phyloP scores from a whole-genome alignment of 2,888 invertebrate genomes.

The Dolomedes plantarius region DNA sequence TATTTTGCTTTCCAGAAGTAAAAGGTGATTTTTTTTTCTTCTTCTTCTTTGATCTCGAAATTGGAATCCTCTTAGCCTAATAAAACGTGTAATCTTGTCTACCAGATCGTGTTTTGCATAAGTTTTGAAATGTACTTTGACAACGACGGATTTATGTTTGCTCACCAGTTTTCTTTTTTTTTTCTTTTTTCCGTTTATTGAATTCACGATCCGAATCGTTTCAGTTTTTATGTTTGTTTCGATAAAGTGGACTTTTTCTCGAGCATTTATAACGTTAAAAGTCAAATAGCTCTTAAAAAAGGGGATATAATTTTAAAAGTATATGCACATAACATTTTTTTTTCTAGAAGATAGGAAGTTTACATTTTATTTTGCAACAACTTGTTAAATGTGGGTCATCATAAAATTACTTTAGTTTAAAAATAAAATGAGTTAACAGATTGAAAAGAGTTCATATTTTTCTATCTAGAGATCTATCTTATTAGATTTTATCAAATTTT shows the following conservation, averaged over 20 bases:
- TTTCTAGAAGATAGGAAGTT: too few species aligned
- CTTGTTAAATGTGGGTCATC: too few species aligned
- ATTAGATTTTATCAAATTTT: too few species aligned
- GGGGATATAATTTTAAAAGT: too few species aligned
- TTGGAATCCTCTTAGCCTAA: slow-evolving; percentile 2
- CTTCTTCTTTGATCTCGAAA: neutral
- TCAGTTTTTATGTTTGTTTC: neutral
- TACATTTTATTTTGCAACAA: too few species aligned
- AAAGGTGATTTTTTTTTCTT: neutral
- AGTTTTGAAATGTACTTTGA: neutral
- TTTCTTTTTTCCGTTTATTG: neutral
- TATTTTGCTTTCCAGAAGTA: neutral
- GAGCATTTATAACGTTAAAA: too few species aligned
- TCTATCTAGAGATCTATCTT: too few species aligned
- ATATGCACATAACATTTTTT: too few species aligned
- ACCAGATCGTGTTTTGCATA: slow-evolving; percentile 12
- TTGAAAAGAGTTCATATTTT: too few species aligned
- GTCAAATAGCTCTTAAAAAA: too few species aligned
- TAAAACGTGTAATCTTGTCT: slow-evolving; percentile 24
- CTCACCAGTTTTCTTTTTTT: neutral
- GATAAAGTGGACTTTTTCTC: neutral
- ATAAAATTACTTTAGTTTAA: too few species aligned
- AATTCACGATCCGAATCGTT: neutral
- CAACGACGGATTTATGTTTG: neutral
- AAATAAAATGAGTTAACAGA: too few species aligned